A percentile compares a stretch with the other conserved stretches of the same genome.
Evolutionary conservation across 2,888 invertebrate genomes (phyloP).

Genomic region (Adela reaumurella): DNA sequence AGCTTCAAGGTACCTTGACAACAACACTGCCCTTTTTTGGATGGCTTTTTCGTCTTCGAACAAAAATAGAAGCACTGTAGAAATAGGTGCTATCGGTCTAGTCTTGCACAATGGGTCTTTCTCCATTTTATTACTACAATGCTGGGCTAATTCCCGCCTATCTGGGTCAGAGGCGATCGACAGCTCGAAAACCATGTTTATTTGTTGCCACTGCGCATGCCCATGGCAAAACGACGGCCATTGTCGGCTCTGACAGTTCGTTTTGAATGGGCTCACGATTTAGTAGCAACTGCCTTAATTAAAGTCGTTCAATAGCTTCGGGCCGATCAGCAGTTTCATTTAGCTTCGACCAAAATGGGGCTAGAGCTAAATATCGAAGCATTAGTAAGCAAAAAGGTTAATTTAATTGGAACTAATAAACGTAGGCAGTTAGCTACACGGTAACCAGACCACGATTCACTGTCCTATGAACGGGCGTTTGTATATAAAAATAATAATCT

Average conservation of each 20-base stretch:
- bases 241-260: background rate
- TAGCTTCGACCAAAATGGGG: too few species aligned
- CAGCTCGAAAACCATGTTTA: background rate
- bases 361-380: too few species aligned
- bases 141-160: background rate
- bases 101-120: background rate
- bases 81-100: too few species aligned
- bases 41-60: background rate
- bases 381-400: too few species aligned
- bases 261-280: background rate
- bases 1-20: too few species aligned
- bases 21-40: background rate
- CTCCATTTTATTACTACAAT: background rate
- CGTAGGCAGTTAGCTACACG: too few species aligned
- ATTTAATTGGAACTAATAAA: too few species aligned
- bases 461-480: too few species aligned
- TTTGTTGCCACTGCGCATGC: background rate
- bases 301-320: background rate
- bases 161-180: background rate
- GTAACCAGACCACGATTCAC: too few species aligned
- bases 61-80: too few species aligned
- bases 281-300: background rate
- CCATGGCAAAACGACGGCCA: background rate
- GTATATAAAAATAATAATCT: too few species aligned
- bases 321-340: too few species aligned